Evolutionary conservation across 2,888 invertebrate genomes (phyloP).

Genomic region (Cetonia aurata): DNA sequence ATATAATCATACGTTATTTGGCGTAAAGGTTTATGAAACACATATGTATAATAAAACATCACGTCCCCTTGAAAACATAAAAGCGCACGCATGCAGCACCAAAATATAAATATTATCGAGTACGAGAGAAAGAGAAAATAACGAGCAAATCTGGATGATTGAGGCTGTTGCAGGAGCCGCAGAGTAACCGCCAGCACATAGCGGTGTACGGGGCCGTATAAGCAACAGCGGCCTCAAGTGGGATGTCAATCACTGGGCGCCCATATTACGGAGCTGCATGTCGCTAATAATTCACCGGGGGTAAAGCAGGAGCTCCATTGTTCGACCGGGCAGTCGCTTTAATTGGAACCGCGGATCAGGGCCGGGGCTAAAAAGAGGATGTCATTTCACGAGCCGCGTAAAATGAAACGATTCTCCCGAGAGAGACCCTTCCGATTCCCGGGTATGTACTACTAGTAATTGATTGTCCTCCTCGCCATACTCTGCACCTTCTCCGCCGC

Average conservation of each 20-base stretch:
- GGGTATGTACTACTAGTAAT: constrained; percentile 46
- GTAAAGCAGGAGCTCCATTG: constrained; percentile 56
- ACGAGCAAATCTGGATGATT: constrained; percentile 46
- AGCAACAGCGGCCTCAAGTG: constrained; percentile 54
- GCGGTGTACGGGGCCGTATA: constrained; percentile 20
- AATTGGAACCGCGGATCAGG: constrained; percentile 66
- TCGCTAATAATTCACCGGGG: constrained; percentile 59
- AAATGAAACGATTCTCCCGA: constrained; percentile 62
- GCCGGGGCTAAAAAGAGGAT: constrained; percentile 64
- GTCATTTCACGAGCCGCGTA: constrained; percentile 63
- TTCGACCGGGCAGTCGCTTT: constrained; percentile 61
- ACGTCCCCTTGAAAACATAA: constrained; percentile 45
- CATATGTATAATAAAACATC: constrained; percentile 45
- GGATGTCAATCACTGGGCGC: constrained; percentile 56
- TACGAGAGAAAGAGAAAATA: constrained; percentile 41
- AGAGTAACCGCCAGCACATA: constrained; percentile 50
- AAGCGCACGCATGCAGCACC: constrained; percentile 41
- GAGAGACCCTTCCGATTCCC: constrained; percentile 59
- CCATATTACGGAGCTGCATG: constrained; percentile 57
- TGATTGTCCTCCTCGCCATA: constrained; percentile 44
- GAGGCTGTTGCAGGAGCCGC: constrained; percentile 47
- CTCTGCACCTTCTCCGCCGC: constrained; percentile 27
- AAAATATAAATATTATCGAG: constrained; percentile 39
- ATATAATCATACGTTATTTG: constrained; percentile 29
- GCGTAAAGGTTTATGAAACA: constrained; percentile 45